Percentiles rank a stretch among this genome's conserved stretches.
Conservation (phyloP, 2,113 vertebrate genomes). For the Microtus pennsylvanicus region DNA sequence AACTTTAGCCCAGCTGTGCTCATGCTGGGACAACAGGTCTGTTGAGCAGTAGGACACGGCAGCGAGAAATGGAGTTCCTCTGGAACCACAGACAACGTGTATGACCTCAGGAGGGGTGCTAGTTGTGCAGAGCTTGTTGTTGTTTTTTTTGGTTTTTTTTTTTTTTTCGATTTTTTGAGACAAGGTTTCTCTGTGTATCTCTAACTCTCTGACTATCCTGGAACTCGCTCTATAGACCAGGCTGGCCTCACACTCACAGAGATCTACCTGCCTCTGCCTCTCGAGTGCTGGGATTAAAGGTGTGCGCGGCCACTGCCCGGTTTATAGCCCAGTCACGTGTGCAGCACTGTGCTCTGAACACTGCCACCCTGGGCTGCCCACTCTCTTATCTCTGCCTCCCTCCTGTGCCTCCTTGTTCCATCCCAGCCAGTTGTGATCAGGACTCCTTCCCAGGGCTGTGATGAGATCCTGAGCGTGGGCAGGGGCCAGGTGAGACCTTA, state of each 20-base stretch:
- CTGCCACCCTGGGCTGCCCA: not conserved
- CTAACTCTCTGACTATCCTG: too few relatives aligned
- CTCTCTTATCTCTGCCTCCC: not conserved
- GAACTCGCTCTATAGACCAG: too few relatives aligned
- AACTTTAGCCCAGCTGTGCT: not conserved
- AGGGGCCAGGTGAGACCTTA: not conserved
- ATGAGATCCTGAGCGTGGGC: not conserved
- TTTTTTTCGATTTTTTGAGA: too few relatives aligned
- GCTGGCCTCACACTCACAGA: too few relatives aligned
- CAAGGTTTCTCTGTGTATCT: too few relatives aligned
- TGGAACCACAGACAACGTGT: not conserved
- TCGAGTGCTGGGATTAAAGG: too few relatives aligned
- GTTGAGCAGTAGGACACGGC: rapidly evolving
- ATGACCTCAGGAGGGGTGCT: too few relatives aligned
- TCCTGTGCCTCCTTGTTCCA: not conserved
- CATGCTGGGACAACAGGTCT: not conserved
- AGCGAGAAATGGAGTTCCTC: not conserved
- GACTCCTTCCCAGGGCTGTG: not conserved
- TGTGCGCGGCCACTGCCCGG: too few relatives aligned
- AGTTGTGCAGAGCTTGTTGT: too few relatives aligned
- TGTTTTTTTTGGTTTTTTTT: too few relatives aligned
- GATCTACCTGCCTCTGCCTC: too few relatives aligned
- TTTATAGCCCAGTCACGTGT: not conserved
- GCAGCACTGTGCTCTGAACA: too few relatives aligned
- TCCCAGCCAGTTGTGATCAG: not conserved